Conservation (phyloP, 2,888 invertebrate species). For the Rhodophaea formosa region DNA sequence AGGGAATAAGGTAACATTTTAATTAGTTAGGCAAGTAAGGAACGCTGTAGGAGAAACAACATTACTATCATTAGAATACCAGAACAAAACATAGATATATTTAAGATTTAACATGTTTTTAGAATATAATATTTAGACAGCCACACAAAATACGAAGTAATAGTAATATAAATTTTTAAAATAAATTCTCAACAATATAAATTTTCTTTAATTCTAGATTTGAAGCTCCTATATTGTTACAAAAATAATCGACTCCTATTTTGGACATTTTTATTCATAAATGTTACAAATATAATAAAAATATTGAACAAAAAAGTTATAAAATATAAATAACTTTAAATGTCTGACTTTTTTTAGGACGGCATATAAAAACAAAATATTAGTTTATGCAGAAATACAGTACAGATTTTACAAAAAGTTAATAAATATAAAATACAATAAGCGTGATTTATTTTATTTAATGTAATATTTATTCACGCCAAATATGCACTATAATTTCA, state of each 20-base stretch:
- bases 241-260: neutral
- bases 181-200: neutral
- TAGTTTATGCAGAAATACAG: neutral
- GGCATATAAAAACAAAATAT: neutral
- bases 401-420: neutral
- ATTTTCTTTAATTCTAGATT: neutral
- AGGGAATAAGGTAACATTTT: no score
- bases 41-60: no score
- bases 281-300: neutral
- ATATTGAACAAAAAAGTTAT: neutral
- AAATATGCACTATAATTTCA: no score
- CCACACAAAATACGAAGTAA: neutral
- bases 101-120: no score
- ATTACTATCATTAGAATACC: no score
- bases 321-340: slow-evolving; percentile 8
- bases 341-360: slow-evolving; percentile 3
- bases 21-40: no score
- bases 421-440: neutral
- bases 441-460: neutral
- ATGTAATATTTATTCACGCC: neutral
- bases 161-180: neutral
- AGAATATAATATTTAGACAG: neutral
- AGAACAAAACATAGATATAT: no score
- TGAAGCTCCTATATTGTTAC: neutral
- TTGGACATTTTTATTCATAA: neutral